Conservation (phyloP, 2,113 vertebrate genomes). For the Rattus norvegicus region DNA sequence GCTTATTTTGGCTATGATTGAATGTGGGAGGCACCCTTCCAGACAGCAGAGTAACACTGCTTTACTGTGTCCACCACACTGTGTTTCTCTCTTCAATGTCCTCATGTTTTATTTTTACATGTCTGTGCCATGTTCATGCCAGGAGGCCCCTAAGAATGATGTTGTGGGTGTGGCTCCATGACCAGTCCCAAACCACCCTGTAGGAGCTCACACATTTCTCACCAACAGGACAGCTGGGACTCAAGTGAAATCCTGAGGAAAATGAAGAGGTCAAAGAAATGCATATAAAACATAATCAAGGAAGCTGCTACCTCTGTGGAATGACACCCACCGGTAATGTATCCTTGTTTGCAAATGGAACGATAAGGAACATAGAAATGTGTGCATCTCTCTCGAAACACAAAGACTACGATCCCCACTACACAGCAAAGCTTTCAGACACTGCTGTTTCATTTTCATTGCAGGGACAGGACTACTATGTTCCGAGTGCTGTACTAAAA, state of each 20-base stretch:
- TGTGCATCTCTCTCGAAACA: conserved; percentile 34
- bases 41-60: background rate
- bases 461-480: conserved; percentile 9
- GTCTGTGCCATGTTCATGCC: background rate
- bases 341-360: conserved; percentile 55
- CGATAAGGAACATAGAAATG: conserved; percentile 13
- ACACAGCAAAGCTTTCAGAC: conserved; percentile 13
- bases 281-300: conserved; percentile 22
- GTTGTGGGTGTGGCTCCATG: background rate
- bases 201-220: background rate
- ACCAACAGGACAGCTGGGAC: background rate
- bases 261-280: background rate
- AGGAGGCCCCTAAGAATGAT: background rate
- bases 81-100: background rate
- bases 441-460: background rate
- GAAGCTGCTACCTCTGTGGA: background rate
- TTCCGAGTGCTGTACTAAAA: conserved; percentile 35
- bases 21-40: background rate
- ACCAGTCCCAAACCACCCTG: background rate
- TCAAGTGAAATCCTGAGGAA: conserved; percentile 14
- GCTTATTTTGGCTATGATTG: background rate
- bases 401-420: background rate
- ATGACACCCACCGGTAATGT: background rate
- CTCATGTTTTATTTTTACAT: background rate
- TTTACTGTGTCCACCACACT: background rate